Evolutionary conservation across 2,113 vertebrate species (phyloP).

Genomic region (Menidia beryllina): DNA sequence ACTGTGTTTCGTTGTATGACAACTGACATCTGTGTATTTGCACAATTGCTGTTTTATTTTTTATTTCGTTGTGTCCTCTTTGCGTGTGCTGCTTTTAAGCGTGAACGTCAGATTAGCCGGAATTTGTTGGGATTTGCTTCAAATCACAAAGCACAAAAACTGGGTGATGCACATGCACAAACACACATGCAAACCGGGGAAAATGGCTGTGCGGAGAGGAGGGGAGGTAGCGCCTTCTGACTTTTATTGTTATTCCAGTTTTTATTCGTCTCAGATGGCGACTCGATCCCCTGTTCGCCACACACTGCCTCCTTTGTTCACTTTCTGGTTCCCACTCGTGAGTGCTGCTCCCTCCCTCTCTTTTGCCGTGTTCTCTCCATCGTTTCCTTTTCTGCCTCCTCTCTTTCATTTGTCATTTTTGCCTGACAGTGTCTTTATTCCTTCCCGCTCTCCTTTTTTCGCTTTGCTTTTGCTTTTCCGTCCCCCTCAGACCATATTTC

Average conservation of each 20-base stretch:
- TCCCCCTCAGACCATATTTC: not conserved
- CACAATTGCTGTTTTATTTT: no score
- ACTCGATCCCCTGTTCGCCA: conserved; percentile 63
- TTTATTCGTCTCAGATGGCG: conserved; percentile 80
- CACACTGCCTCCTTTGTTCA: conserved; percentile 79
- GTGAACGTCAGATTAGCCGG: conserved; percentile 15
- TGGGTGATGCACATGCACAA: not conserved
- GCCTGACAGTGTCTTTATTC: not conserved
- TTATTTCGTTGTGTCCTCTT: no score
- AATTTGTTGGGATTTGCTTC: conserved; percentile 39
- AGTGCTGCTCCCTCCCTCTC: conserved; percentile 15
- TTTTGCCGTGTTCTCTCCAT: conserved; percentile 13
- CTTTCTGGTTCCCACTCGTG: conserved; percentile 29
- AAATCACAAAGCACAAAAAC: conserved; percentile 30
- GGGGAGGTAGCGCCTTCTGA: conserved; percentile 69
- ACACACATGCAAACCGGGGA: not conserved
- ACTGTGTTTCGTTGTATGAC: not conserved
- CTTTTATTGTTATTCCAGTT: conserved; percentile 80
- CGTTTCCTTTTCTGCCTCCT: conserved; percentile 22
- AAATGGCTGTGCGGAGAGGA: conserved; percentile 26
- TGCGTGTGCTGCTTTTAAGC: conserved; percentile 24
- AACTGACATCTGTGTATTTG: conserved; percentile 16
- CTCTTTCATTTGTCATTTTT: conserved; percentile 33
- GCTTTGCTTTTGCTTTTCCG: not conserved
- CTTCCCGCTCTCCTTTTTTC: not conserved